A percentile compares a stretch with the other conserved stretches of the same genome.
Evolutionary conservation across 2,888 invertebrate genomes (phyloP).

Genomic region (Gymnoscelis rufifasciata): DNA sequence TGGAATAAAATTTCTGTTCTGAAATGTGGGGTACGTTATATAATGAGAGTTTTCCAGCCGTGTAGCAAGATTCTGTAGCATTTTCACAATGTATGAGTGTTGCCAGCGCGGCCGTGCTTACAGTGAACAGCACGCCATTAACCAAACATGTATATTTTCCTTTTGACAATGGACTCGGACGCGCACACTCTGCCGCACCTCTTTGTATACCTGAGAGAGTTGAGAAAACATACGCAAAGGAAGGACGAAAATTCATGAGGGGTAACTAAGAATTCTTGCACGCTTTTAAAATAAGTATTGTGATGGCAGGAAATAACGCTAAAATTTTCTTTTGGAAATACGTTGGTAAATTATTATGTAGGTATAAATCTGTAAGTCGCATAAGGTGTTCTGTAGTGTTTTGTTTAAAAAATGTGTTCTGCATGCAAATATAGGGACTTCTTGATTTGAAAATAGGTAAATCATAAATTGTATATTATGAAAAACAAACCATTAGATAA

Average conservation of each 20-base stretch:
- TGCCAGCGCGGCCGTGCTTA: conserved; percentile 22
- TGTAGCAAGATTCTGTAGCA: conserved; percentile 19
- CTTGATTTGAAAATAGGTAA: too few species aligned
- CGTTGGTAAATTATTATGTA: too few species aligned
- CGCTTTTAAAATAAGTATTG: not conserved
- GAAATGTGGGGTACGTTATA: not conserved
- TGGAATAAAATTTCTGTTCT: too few species aligned
- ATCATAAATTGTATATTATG: too few species aligned
- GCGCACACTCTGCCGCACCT: not conserved
- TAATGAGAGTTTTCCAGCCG: conserved; percentile 1
- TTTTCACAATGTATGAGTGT: conserved; percentile 22
- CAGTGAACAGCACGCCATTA: conserved; percentile 26
- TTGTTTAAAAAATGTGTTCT: too few species aligned
- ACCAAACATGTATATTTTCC: conserved; percentile 13
- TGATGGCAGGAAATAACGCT: too few species aligned
- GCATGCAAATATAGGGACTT: too few species aligned
- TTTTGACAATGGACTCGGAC: conserved; percentile 3
- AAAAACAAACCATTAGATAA: too few species aligned
- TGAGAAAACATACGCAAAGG: not conserved
- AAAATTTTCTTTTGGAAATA: too few species aligned
- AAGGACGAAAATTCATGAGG: not conserved
- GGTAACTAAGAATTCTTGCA: not conserved
- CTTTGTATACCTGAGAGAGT: not conserved
- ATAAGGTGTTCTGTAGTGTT: too few species aligned
- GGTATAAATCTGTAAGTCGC: too few species aligned